Base-by-base conservation (phyloP, 2,113 vertebrate species). In the Budorcas taxicolor region DNA sequence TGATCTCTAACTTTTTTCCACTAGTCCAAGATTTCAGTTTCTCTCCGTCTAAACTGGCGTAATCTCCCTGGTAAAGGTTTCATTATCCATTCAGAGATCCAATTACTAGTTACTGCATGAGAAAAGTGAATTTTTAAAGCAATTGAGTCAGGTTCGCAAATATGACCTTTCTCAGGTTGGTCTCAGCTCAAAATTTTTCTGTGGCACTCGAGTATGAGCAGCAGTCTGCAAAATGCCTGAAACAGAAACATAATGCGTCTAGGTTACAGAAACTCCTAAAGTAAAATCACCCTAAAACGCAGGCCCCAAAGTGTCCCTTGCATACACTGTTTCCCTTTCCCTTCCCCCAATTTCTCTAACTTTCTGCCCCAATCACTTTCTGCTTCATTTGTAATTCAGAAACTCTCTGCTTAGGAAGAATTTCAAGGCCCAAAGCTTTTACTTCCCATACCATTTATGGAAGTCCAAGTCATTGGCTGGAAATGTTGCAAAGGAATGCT, bases 391-490 rank as follows among this genome's bases (percentile, higher is more conserved):
- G 90, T 93, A 74, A 92, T 91, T 97, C 94, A 80, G 40, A 92
- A 90, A 60, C 96, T 93, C 87, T 91, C 91, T 43, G 47, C 94
- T 96, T 86, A 86, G 27, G 89, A 97, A 98, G 60, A 94, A 93
- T 96, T 97, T 98, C 87, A 95, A 97, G 89, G 64, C 84, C 76
- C 64, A 85, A 85, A 97, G 97, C 93, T 64, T 91, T 94, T 87
- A 82, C 64, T 96, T 95, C 96, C 87, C 87, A 91, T 91, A 60
- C 89, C 95, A 96, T 98, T 97, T 97, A 97, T 97, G 97, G 96
- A 97, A 98, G 96, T 97, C 43, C 82, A 87, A 93, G 81, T 97
- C 87, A 92, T 55, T 84, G 55, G 78, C 85, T 97, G 91, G 64
- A 91, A 87, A 95, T 80, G 43, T 81, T 76, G 71, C 67, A 90